Evolutionary conservation across 2,888 invertebrate genomes (phyloP).

Genomic region (Nemotelus pantherinus): DNA sequence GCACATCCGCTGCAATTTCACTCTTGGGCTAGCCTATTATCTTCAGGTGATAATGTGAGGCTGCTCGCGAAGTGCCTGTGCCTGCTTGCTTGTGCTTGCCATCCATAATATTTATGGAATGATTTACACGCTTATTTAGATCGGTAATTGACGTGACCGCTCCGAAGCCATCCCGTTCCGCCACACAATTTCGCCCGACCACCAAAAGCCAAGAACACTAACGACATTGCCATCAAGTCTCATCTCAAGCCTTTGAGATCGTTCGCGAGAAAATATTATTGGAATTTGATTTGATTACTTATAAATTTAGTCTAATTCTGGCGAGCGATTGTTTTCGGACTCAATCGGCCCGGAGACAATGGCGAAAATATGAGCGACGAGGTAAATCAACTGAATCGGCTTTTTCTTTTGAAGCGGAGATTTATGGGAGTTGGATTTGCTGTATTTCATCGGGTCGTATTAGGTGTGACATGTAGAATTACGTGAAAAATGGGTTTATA

Average conservation of each 20-base stretch:
- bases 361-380: not conserved
- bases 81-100: not conserved
- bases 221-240: not conserved
- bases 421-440: not conserved
- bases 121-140: conserved; percentile 42
- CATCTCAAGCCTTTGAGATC: not conserved
- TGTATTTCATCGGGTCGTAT: not conserved
- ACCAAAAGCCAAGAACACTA: not conserved
- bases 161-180: conserved; percentile 5
- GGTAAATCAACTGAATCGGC: conserved; percentile 7
- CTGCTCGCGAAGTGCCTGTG: conserved; percentile 20
- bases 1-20: conserved; percentile 5
- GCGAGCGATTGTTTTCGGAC: not conserved
- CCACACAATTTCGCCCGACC: not conserved
- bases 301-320: conserved; percentile 23
- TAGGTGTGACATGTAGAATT: not conserved
- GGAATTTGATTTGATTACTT: conserved; percentile 32
- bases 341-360: not conserved
- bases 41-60: conserved; percentile 37
- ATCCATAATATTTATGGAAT: conserved; percentile 27
- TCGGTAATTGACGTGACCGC: conserved; percentile 41
- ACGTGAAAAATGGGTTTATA: too few species aligned
- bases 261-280: conserved; percentile 1
- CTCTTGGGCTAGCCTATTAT: conserved; percentile 26
- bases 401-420: not conserved